Evolutionary conservation across 2,113 vertebrate genomes (phyloP).

Genomic region (Noctilio leporinus): DNA sequence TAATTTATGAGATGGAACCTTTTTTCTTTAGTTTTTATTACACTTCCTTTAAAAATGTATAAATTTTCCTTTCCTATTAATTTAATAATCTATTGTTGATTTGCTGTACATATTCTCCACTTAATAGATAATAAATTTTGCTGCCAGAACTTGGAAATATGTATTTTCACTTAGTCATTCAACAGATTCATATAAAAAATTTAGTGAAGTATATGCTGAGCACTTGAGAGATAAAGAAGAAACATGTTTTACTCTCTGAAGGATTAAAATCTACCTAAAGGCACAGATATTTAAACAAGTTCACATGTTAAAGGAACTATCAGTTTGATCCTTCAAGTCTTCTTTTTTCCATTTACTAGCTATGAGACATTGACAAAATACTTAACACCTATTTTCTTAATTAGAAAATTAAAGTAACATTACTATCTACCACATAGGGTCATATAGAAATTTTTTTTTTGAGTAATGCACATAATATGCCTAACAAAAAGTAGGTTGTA

Average conservation of each 20-base stretch:
- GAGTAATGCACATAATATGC: not conserved
- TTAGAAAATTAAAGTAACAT: not conserved
- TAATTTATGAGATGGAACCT: not conserved
- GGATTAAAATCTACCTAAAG: not conserved
- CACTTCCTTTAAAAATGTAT: not conserved
- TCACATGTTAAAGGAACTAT: not conserved
- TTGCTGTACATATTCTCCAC: not conserved
- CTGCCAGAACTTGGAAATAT: not conserved
- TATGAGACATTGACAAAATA: not conserved
- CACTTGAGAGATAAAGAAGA: not conserved
- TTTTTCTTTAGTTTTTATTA: not conserved
- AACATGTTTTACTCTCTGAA: not conserved
- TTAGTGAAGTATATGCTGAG: not conserved
- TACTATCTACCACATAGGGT: not conserved
- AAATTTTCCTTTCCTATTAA: not conserved
- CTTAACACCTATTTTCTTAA: not conserved
- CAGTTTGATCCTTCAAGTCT: not conserved
- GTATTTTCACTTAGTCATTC: not conserved
- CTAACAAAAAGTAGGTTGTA: not conserved
- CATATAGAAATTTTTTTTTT: not conserved
- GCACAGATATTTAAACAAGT: not conserved
- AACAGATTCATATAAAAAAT: not conserved
- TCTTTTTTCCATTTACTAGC: not conserved
- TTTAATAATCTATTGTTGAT: not conserved
- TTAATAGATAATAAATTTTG: not conserved